phyloP scores from a whole-genome alignment of 2,113 vertebrate species.

The Capra hircus region DNA sequence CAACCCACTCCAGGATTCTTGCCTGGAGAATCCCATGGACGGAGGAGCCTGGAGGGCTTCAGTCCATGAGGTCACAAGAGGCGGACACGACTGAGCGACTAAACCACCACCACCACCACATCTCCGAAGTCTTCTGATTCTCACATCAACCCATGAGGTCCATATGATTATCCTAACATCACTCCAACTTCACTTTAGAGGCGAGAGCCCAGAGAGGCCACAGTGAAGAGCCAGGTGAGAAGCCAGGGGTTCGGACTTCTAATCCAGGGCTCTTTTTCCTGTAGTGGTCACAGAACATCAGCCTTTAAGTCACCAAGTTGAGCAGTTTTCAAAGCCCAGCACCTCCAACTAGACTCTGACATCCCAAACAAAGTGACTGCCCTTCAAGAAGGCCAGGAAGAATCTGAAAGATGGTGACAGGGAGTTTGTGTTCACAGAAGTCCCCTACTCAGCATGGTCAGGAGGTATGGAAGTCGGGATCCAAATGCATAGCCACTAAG shows the following conservation, averaged over 20 bases:
- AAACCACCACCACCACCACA: background rate
- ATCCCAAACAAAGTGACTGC: background rate
- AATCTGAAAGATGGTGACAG: background rate
- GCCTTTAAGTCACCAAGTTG: background rate
- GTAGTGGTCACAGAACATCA: background rate
- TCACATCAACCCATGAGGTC: background rate
- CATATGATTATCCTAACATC: background rate
- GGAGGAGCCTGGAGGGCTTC: background rate
- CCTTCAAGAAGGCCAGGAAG: background rate
- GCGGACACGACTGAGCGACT: accelerated
- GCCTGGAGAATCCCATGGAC: background rate
- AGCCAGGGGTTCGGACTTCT: background rate
- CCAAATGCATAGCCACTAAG: background rate
- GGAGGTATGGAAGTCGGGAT: background rate
- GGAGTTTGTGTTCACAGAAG: background rate
- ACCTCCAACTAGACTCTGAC: background rate
- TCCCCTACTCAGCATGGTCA: background rate
- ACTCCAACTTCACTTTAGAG: background rate
- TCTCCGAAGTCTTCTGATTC: background rate
- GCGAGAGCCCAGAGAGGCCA: background rate
- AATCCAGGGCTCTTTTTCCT: background rate
- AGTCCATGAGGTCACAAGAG: background rate
- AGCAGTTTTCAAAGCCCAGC: background rate
- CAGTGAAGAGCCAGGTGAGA: background rate
- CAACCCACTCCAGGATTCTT: background rate